A percentile compares a stretch with the other conserved stretches of the same genome.
Conservation (phyloP, 2,113 vertebrate species). For the Leucopternis melanops region DNA sequence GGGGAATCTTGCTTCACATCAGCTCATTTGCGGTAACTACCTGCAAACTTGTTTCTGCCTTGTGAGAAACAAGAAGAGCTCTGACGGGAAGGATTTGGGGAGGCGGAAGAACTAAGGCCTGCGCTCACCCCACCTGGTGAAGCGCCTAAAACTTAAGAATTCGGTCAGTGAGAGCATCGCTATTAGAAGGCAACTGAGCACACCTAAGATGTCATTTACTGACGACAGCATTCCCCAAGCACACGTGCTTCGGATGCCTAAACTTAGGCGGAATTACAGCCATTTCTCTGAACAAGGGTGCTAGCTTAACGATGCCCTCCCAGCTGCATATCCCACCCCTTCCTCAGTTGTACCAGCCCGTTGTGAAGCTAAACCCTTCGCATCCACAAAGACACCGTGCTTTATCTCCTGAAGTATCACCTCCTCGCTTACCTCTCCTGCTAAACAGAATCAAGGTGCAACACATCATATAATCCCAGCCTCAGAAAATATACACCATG, state of each 20-base stretch:
- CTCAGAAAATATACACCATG: background rate
- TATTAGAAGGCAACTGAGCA: background rate
- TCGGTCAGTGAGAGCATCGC: background rate
- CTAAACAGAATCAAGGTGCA: background rate
- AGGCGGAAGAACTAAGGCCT: background rate
- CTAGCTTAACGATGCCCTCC: background rate
- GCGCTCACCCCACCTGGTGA: background rate
- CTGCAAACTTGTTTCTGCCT: background rate
- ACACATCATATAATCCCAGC: background rate
- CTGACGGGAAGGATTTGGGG: background rate
- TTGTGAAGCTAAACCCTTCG: background rate
- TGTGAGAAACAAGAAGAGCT: background rate
- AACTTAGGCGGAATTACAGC: background rate
- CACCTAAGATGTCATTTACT: background rate
- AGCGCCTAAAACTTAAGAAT: background rate
- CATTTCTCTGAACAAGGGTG: background rate
- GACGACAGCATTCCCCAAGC: background rate
- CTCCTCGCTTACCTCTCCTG: background rate
- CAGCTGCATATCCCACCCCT: background rate
- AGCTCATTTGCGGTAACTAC: background rate
- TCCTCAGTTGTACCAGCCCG: background rate
- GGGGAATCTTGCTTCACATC: background rate
- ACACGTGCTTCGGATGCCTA: background rate
- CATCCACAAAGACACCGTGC: background rate
- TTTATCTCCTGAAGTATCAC: background rate